Evolutionary conservation across 2,113 vertebrate species (phyloP), one percentile per base, ranked within the genome.

Genomic region (Dromiciops gliroides): DNA sequence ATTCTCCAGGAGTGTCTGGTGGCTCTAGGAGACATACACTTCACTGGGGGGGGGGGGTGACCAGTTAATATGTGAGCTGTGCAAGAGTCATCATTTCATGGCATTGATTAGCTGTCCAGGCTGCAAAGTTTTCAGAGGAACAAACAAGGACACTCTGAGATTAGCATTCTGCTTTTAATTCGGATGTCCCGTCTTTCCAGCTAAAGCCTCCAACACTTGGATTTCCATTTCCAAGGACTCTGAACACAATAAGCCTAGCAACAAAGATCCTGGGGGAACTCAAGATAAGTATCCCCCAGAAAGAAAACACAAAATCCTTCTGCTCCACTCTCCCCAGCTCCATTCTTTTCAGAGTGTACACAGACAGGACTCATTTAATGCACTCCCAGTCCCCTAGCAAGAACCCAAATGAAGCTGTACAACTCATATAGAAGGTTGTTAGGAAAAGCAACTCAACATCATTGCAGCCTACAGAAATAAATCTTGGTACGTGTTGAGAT

Each of bases 71-170:
- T 95, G 98, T 97, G 97, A 98, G 96, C 97, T 95, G 83, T 95
- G 98, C 98, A 98, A 96, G 98, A 98, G 98, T 95, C 98, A 98
- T 98, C 97, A 98, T 98, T 99, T 98, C 98, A 98, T 97, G 97
- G 96, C 98, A 99, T 99, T 98, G 99, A 99, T 99, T 99, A 99
- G 97, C 98, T 99, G 98, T 98, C 98, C 93, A 89, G 96, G 11
- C 97, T 47, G 95, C 95, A 96, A 99, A 98, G 98, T 98, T 98
- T 98, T 97, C 98, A 98, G 98, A 98, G 98, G 98, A 98, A 98
- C 98, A 98, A 98, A 98, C 98, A 99, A 99, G 98, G 98, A 98
- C 98, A 97, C 94, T 24, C 96, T 96, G 97, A 96, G 96, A 99
- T 98, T 98, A 98, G 98, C 98, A 98, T 99, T 98, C 98, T 96